Evolutionary conservation across 2,113 vertebrate genomes (phyloP).

Genomic region (Romanogobio albipinnatus): DNA sequence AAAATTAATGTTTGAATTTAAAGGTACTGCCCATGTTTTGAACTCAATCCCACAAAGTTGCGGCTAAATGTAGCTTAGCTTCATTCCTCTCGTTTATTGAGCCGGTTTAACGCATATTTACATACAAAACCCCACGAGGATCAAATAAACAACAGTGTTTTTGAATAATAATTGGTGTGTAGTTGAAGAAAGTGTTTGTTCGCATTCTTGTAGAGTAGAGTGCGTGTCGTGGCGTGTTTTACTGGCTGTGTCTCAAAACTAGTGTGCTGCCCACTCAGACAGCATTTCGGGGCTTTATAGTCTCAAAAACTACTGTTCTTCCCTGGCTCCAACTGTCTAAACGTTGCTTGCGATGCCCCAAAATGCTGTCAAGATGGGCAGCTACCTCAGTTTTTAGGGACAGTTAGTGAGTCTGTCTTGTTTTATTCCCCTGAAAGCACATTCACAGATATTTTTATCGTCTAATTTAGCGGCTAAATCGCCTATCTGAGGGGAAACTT

Average conservation of each 20-base stretch:
- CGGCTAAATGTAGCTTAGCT: conserved; percentile 38
- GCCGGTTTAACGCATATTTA: background rate
- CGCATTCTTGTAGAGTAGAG: conserved; percentile 17
- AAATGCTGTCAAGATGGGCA: background rate
- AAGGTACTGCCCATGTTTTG: background rate
- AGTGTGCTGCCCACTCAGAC: conserved; percentile 27
- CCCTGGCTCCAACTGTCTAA: background rate
- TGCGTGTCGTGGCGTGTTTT: conserved; percentile 55
- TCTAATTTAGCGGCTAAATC: background rate
- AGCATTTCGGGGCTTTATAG: background rate
- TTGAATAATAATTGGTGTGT: background rate
- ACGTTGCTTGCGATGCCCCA: background rate
- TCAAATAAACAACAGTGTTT: background rate
- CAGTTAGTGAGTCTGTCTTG: background rate
- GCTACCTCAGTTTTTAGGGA: background rate
- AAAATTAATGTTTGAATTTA: background rate
- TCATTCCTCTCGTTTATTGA: background rate
- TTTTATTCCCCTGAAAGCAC: background rate
- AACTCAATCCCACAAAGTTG: conserved; percentile 18
- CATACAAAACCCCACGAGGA: background rate
- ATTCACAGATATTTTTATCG: background rate
- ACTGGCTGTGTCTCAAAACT: conserved; percentile 18
- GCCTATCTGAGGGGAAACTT: background rate
- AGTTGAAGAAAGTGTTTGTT: conserved; percentile 22
- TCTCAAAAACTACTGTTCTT: background rate